Evolutionary conservation across 1,140 invertebrate genomes (phyloP).

Genomic region (Aphelenchoides avenae): DNA sequence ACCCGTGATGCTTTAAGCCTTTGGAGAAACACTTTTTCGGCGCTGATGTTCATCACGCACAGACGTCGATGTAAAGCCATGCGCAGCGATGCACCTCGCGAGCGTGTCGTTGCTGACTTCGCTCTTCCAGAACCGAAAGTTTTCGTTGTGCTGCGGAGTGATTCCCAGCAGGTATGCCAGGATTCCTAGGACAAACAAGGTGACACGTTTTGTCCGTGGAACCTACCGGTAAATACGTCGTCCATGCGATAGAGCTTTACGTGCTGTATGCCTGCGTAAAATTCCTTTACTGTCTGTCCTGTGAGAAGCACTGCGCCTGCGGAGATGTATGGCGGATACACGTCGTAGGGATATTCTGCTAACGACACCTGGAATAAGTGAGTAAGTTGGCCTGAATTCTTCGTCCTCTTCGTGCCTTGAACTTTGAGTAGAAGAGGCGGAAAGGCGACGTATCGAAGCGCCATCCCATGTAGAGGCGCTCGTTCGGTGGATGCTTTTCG

Average conservation of each 20-base stretch:
- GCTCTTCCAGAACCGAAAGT: no score
- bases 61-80: no score
- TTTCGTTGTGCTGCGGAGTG: no score
- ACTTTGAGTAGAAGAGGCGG: slow-evolving; percentile 43
- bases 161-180: no score
- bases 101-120: no score
- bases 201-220: no score
- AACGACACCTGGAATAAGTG: slow-evolving; percentile 46
- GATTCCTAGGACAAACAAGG: no score
- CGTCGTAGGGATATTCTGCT: slow-evolving; percentile 41
- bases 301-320: slow-evolving; percentile 50
- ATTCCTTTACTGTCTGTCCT: slow-evolving; percentile 39
- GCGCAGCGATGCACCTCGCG: no score
- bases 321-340: slow-evolving; percentile 54
- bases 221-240: slow-evolving; percentile 49
- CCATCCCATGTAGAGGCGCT: slow-evolving; percentile 46
- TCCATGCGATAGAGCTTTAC: slow-evolving; percentile 44
- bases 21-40: no score
- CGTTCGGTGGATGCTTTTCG: slow-evolving; percentile 15
- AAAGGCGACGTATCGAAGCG: slow-evolving; percentile 52
- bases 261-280: slow-evolving; percentile 44
- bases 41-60: no score
- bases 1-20: no score
- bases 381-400: no score
- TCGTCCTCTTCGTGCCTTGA: slow-evolving; percentile 26